Evolutionary conservation across 92 coral and sea anemone genomes (phyloP).

Genomic region (Phenganax stokvisi): DNA sequence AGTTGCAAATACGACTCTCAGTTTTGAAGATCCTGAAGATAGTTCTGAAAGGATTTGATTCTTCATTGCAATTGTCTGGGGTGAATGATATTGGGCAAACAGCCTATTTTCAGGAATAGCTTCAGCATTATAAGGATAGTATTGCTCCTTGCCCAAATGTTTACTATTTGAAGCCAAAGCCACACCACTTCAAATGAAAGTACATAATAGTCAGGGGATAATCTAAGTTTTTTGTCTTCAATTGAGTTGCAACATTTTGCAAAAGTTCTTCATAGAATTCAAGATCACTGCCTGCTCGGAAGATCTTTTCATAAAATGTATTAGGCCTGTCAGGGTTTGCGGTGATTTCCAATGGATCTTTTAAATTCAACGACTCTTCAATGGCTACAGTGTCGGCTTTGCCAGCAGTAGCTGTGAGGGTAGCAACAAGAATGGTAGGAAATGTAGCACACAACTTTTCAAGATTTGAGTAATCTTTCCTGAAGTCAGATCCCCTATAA

Average conservation of each 20-base stretch:
- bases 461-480: conserved; percentile 48
- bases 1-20: conserved; percentile 31
- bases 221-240: conserved; percentile 17
- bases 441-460: conserved; percentile 52
- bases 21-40: neutral
- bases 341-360: conserved; percentile 31
- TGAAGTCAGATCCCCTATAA: conserved; percentile 50
- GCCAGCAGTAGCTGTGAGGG: conserved; percentile 59
- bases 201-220: conserved; percentile 49
- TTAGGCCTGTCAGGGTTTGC: conserved; percentile 42
- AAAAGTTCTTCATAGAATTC: conserved; percentile 43
- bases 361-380: conserved; percentile 19
- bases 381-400: conserved; percentile 23
- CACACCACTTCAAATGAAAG: conserved; percentile 51
- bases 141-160: conserved; percentile 43
- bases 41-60: conserved; percentile 3
- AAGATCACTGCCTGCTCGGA: conserved; percentile 40
- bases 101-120: conserved; percentile 45
- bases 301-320: conserved; percentile 42
- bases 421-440: conserved; percentile 48
- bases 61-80: conserved; percentile 46
- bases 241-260: conserved; percentile 37
- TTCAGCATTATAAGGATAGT: conserved; percentile 36
- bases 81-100: conserved; percentile 53
- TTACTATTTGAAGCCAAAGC: conserved; percentile 47